These are phyloP conservation scores for Melanotus villosus DNA, from an alignment of 2,888 invertebrate species.

Conservation along the genomic window DNA sequence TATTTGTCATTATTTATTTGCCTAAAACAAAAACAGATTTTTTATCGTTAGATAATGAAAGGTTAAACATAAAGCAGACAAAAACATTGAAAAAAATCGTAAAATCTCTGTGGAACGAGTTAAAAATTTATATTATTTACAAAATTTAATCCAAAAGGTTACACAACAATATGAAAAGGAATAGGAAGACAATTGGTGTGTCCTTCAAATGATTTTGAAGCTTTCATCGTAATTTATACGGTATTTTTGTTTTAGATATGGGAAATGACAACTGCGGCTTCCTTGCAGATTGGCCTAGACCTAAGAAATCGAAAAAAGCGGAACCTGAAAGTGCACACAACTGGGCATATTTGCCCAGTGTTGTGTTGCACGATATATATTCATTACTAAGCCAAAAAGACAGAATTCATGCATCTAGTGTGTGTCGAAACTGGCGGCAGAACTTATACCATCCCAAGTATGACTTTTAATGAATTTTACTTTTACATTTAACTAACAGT, in stretches of 20 bases:
- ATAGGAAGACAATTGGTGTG: background rate
- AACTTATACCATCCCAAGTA: slow-evolving; percentile 66
- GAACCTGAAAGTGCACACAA: slow-evolving; percentile 51
- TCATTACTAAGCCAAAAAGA: slow-evolving; percentile 62
- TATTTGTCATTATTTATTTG: slow-evolving; percentile 29
- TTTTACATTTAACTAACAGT: slow-evolving; percentile 8
- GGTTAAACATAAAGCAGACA: background rate
- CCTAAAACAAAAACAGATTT: slow-evolving; percentile 1
- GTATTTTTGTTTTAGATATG: slow-evolving; percentile 58
- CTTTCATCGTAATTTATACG: background rate
- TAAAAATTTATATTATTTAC: slow-evolving; percentile 6
- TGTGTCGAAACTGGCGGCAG: slow-evolving; percentile 66
- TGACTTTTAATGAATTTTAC: slow-evolving; percentile 37
- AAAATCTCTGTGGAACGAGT: background rate
- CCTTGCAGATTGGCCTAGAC: slow-evolving; percentile 63
- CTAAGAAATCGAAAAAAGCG: slow-evolving; percentile 65
- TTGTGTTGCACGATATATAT: slow-evolving; percentile 65
- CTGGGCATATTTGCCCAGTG: slow-evolving; percentile 66
- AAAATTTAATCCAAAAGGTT: background rate
- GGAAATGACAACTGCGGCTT: slow-evolving; percentile 62
- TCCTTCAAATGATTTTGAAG: slow-evolving; percentile 9
- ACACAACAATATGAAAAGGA: slow-evolving; percentile 13
- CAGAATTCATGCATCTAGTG: slow-evolving; percentile 64
- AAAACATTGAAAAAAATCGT: background rate
- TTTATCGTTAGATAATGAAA: background rate